Conservation (phyloP, 1,140 invertebrate genomes). For the Apis florea region DNA sequence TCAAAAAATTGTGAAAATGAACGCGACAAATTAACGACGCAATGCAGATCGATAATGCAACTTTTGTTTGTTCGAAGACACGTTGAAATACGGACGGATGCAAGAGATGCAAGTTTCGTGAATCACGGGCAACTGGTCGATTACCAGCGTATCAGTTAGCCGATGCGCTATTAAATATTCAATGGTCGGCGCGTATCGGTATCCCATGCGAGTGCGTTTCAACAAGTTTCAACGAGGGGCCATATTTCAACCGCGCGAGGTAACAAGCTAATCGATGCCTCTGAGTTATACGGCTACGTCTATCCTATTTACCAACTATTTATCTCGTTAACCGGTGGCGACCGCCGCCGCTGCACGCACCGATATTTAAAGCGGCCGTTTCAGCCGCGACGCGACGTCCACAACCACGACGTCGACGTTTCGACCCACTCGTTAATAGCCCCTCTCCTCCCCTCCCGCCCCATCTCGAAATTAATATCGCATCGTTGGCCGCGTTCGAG, state of each 20-base stretch:
- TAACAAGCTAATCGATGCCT: conserved; percentile 50
- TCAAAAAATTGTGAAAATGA: too few relatives aligned
- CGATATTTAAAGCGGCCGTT: conserved; percentile 32
- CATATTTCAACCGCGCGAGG: conserved; percentile 38
- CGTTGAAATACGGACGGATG: too few relatives aligned
- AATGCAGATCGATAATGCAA: too few relatives aligned
- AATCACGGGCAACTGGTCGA: not conserved
- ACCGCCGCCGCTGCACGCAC: conserved; percentile 12
- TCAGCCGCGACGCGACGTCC: not conserved
- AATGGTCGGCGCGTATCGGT: conserved; percentile 19
- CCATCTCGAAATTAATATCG: conserved; percentile 44
- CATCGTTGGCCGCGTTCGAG: not conserved
- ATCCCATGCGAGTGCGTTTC: conserved; percentile 23
- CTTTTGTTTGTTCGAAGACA: too few relatives aligned
- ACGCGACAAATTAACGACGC: too few relatives aligned
- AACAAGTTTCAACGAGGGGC: conserved; percentile 35
- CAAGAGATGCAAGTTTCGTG: too few relatives aligned
- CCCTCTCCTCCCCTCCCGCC: too few relatives aligned
- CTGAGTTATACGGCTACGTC: conserved; percentile 42
- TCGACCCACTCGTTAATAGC: conserved; percentile 21
- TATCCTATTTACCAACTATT: conserved; percentile 49
- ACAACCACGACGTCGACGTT: not conserved
- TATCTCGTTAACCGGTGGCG: conserved; percentile 41
- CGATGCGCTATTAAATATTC: conserved; percentile 40
- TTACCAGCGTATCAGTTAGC: conserved; percentile 4